Conservation (phyloP, 1,140 invertebrate species). For the Phymorhynchus buccinoides region DNA sequence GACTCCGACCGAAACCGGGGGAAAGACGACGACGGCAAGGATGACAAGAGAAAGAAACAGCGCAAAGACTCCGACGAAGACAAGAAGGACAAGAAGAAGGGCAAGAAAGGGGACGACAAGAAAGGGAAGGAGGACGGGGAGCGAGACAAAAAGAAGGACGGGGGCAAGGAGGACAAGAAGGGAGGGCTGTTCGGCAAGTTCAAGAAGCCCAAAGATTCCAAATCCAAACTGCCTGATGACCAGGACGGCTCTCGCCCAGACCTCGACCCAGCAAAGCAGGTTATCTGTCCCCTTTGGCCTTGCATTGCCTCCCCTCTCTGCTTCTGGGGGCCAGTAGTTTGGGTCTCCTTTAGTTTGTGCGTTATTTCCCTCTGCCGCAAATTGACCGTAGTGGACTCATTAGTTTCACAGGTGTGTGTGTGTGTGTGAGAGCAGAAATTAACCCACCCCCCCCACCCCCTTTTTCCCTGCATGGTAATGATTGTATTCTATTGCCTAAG, state of each 20-base stretch:
- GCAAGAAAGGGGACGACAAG: no score
- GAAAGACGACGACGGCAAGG: no score
- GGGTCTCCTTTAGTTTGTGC: no score
- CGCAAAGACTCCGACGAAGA: not conserved
- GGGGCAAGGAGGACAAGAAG: not conserved
- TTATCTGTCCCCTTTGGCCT: no score
- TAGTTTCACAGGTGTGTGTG: not conserved
- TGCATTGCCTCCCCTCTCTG: not conserved
- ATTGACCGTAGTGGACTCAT: not conserved
- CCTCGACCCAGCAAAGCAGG: slow-evolving; percentile 12
- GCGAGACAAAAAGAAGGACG: slow-evolving; percentile 25
- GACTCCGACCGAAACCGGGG: not conserved
- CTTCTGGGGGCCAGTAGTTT: not conserved
- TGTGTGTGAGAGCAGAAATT: not conserved
- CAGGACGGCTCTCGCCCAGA: not conserved
- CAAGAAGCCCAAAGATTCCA: slow-evolving; percentile 40
- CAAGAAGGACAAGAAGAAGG: not conserved
- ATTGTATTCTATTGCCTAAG: no score
- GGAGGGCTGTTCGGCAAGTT: slow-evolving; percentile 41
- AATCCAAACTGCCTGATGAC: not conserved
- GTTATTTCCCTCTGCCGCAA: not conserved
- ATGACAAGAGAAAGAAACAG: slow-evolving; percentile 34
- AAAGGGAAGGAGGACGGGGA: slow-evolving; percentile 21
- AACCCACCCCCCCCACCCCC: no score
- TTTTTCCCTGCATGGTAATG: not conserved